Evolutionary conservation across 1,140 invertebrate species (phyloP).

Genomic region (Whitmania pigra): DNA sequence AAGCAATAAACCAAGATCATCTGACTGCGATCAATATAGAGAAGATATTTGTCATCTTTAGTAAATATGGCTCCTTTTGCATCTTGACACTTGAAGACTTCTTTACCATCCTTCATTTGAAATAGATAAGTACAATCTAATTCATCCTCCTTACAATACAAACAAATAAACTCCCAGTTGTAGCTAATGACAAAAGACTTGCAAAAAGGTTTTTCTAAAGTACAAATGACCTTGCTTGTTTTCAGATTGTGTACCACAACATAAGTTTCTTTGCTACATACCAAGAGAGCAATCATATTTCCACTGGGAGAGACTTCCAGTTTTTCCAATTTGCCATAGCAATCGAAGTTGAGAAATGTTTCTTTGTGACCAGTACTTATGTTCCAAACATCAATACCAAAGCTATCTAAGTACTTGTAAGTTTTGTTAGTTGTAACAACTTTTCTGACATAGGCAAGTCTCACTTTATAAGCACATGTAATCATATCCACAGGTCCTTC

Average conservation of each 20-base stretch:
- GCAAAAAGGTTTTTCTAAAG: conserved; percentile 12
- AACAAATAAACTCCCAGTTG: conserved; percentile 20
- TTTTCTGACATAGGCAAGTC: conserved; percentile 18
- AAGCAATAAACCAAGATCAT: conserved; percentile 16
- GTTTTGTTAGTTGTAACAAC: conserved; percentile 15
- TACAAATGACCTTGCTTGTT: conserved; percentile 15
- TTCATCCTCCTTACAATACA: conserved; percentile 10
- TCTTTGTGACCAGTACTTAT: conserved; percentile 19
- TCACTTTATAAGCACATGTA: background rate
- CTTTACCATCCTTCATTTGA: conserved; percentile 14
- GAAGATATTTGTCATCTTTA: conserved; percentile 1
- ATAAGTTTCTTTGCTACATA: conserved; percentile 18
- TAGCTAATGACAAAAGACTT: conserved; percentile 9
- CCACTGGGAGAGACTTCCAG: conserved; percentile 19
- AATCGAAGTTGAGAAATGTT: conserved; percentile 20
- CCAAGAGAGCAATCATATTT: conserved; percentile 19
- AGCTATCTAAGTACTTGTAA: conserved; percentile 24
- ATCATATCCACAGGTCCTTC: conserved; percentile 24
- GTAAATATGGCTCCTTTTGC: conserved; percentile 21
- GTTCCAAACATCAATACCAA: conserved; percentile 26
- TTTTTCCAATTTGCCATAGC: conserved; percentile 21
- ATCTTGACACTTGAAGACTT: conserved; percentile 13
- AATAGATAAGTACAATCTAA: conserved; percentile 11
- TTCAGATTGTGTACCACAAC: conserved; percentile 16
- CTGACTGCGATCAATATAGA: conserved; percentile 21